A percentile compares a stretch with the other conserved stretches of the same genome.
Evolutionary conservation across 2,113 vertebrate genomes (phyloP).

Genomic region (Dinomys branickii): DNA sequence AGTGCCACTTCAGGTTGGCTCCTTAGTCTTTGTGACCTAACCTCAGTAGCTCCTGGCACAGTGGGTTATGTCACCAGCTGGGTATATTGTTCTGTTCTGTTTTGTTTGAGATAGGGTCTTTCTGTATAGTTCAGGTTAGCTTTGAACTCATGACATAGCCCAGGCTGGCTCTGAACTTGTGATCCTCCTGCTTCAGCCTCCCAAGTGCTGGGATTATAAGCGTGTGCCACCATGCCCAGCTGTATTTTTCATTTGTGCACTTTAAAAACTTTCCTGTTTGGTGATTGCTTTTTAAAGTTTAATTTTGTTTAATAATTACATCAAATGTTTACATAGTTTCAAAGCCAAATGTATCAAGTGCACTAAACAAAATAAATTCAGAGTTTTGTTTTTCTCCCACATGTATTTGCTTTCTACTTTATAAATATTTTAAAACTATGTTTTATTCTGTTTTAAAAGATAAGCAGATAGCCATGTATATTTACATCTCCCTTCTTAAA

Average conservation of each 20-base stretch:
- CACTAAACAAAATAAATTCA: constrained; percentile 28
- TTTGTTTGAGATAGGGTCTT: not conserved
- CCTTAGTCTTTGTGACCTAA: not conserved
- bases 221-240: not conserved
- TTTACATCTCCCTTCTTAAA: not conserved
- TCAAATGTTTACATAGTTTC: constrained; percentile 22
- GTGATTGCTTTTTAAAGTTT: constrained; percentile 9
- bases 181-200: not conserved
- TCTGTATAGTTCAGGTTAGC: not conserved
- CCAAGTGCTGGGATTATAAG: not conserved
- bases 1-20: not conserved
- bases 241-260: not conserved
- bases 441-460: not conserved
- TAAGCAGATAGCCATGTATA: not conserved
- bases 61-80: not conserved
- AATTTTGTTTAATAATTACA: constrained; percentile 13
- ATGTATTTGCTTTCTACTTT: not conserved
- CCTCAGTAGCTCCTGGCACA: not conserved
- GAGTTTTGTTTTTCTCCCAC: constrained; percentile 13
- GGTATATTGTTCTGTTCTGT: not conserved
- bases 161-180: not conserved
- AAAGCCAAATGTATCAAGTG: constrained; percentile 32
- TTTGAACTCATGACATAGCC: not conserved
- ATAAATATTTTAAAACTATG: constrained; percentile 16
- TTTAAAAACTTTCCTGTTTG: not conserved